Percentiles rank a stretch among this genome's conserved stretches.
phyloP scores from a whole-genome alignment of 2,888 invertebrate species.

The Shargacucullia verbasci region DNA sequence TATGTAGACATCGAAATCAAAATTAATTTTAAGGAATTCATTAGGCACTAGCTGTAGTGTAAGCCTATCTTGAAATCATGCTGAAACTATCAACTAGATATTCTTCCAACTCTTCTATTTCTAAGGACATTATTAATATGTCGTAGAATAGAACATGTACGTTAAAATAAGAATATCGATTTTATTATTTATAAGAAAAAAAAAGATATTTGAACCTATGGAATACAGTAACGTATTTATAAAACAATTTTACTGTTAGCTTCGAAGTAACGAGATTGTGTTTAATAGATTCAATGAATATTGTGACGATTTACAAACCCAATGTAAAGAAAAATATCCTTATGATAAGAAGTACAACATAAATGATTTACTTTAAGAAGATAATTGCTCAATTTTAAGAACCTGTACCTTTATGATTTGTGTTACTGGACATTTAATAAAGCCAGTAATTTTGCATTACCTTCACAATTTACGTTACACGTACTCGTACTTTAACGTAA shows the following conservation, averaged over 20 bases:
- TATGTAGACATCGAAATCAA: constrained; percentile 72
- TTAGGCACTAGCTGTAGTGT: constrained; percentile 55
- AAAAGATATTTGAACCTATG: constrained; percentile 62
- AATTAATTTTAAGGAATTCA: constrained; percentile 59
- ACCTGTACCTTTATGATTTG: constrained; percentile 53
- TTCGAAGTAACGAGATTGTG: constrained; percentile 51
- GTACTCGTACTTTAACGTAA: constrained; percentile 19
- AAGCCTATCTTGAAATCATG: constrained; percentile 61
- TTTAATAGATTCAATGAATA: constrained; percentile 50
- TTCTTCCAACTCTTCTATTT: constrained; percentile 66
- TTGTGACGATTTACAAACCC: constrained; percentile 55
- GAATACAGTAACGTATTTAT: constrained; percentile 61
- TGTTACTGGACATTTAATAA: constrained; percentile 26
- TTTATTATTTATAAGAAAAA: constrained; percentile 82
- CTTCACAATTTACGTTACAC: constrained; percentile 17
- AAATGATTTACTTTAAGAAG: constrained; percentile 80
- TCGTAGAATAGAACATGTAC: constrained; percentile 89
- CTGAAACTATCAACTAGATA: constrained; percentile 62
- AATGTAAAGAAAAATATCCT: constrained; percentile 69
- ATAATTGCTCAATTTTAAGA: constrained; percentile 85
- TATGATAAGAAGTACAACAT: constrained; percentile 83
- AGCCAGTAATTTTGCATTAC: constrained; percentile 16
- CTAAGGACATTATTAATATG: constrained; percentile 68
- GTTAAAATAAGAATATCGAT: constrained; percentile 79
- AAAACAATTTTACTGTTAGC: constrained; percentile 56